These are phyloP conservation scores for Alexandromys fortis DNA, from an alignment of 2,113 vertebrate genomes.

Conservation along the genomic window DNA sequence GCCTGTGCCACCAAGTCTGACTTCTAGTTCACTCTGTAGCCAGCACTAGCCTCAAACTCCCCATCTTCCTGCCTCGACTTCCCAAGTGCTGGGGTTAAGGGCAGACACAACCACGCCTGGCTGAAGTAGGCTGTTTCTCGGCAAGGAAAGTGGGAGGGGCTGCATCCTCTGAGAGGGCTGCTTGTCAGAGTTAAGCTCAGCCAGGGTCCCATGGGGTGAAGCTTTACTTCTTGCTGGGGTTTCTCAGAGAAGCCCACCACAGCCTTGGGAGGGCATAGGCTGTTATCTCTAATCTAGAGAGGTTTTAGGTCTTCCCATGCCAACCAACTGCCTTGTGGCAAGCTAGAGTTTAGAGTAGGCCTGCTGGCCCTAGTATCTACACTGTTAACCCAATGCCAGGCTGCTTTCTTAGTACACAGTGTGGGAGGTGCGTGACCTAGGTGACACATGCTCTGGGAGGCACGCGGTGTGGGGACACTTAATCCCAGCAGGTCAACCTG, in stretches of 20 bases:
- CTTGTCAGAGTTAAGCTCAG: not conserved
- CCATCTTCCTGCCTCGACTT: not conserved
- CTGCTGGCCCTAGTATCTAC: accelerated
- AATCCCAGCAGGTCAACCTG: not conserved
- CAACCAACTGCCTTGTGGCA: not conserved
- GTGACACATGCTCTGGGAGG: not conserved
- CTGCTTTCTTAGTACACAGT: not conserved
- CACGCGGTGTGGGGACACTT: not conserved
- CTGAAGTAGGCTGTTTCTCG: not conserved
- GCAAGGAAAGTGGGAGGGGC: not conserved
- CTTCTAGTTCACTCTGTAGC: not conserved
- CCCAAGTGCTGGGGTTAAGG: not conserved
- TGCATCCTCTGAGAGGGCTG: not conserved
- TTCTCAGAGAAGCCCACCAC: not conserved
- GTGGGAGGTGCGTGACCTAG: not conserved
- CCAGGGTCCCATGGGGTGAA: too few relatives aligned
- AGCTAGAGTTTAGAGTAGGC: not conserved
- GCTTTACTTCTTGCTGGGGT: not conserved
- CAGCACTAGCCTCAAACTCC: not conserved
- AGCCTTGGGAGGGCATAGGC: not conserved
- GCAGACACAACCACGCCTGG: too few relatives aligned
- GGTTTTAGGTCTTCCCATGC: not conserved
- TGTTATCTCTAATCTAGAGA: not conserved
- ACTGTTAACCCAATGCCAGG: not conserved
- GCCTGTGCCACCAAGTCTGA: not conserved